Evolutionary conservation across 2,888 invertebrate species (phyloP), one percentile per base, ranked within the genome.

Genomic region (Epinotia bilunana): DNA sequence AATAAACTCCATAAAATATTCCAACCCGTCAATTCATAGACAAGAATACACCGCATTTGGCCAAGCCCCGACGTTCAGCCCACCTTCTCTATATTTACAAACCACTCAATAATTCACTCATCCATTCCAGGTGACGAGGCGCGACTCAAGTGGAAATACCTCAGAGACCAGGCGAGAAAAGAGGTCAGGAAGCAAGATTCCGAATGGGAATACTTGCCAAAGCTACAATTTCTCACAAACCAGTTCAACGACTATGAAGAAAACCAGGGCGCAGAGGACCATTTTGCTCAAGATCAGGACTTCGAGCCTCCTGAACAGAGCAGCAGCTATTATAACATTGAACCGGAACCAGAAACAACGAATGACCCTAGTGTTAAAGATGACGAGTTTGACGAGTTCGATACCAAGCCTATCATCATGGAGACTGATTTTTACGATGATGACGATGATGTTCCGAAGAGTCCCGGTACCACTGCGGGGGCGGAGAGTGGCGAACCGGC

Each of bases 351-450:
- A n/a, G 79, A 80, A 49, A 78, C 79, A 46, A 70, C 49, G 0
- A 78, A 77, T 20, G 83, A 83, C 0, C 83, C 84, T 0, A 83
- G 78, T 55, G 84, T 87, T 0, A 91, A 91, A 82, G 92, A 93
- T 1, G 93, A 93, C 6, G 93, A 93, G n/a, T 93, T 90, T 53
- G 93, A 94, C 28, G 93, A 94, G 78, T 94, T 94, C 74, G 93
- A 94, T 33, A 90, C 92, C 0, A 94, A 94, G 82, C 93, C 93
- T 12, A 87, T 93, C 1, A 91, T 94, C 49, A 89, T 90, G 88
- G 93, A 94, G 77, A 92, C 93, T 0, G 93, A 94, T 79, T 94
- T 94, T 64, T 92, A 92, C 68, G 93, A 93, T 74, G 93, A 93
- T 76, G 93, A 93, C 58, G 92, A 93, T 43, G 92, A 92, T 53